Evolutionary conservation across 2,113 vertebrate species (phyloP).

Genomic region (Xiphophorus couchianus): DNA sequence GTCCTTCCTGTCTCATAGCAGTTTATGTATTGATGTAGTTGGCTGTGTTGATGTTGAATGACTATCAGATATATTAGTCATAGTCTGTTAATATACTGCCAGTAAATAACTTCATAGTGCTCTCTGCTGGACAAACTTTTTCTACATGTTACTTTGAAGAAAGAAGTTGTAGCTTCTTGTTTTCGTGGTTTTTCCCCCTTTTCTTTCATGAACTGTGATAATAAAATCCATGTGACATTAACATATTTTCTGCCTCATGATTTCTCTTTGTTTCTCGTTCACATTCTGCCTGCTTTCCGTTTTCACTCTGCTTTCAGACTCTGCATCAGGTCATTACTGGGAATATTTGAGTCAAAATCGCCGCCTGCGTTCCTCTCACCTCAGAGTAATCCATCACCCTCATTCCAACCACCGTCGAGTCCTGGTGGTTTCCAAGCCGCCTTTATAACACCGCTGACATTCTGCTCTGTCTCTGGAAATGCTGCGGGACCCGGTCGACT

Average conservation of each 20-base stretch:
- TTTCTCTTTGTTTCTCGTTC: not conserved
- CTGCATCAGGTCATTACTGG: not conserved
- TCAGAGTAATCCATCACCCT: not conserved
- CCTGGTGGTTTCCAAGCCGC: not conserved
- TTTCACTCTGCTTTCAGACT: not conserved
- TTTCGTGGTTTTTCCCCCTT: not conserved
- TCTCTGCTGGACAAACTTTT: not conserved
- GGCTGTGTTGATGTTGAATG: too few species aligned
- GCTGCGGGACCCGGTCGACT: not conserved
- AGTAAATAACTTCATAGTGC: not conserved
- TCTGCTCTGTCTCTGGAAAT: not conserved
- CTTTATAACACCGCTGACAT: not conserved
- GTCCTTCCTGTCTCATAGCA: not conserved
- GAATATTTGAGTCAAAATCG: not conserved
- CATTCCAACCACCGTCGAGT: not conserved
- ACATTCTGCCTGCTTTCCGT: too few species aligned
- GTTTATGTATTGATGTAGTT: too few species aligned
- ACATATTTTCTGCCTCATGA: not conserved
- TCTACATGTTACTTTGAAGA: not conserved
- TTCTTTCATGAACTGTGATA: not conserved
- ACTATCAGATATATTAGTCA: not conserved
- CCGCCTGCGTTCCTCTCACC: not conserved
- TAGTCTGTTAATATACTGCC: not conserved
- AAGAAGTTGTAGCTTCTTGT: not conserved
- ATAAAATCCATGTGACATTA: too few species aligned